Conservation (phyloP, 1,140 invertebrate genomes). For the Drosophila pruinosa region DNA sequence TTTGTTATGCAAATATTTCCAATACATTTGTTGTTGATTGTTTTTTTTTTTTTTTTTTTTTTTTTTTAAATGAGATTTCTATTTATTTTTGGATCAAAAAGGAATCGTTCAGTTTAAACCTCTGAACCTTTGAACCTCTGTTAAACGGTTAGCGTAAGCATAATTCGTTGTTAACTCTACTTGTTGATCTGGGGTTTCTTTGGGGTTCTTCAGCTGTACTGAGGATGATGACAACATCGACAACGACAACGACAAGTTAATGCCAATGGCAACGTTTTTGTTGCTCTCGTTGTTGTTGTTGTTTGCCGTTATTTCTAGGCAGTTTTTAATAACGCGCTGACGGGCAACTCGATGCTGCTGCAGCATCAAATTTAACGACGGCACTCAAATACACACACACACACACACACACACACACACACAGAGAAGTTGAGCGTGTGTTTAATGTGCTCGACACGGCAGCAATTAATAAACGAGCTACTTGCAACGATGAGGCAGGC, state of each 20-base stretch:
- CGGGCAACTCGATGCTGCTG: slow-evolving; percentile 32
- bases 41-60: no score
- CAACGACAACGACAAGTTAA: slow-evolving; percentile 48
- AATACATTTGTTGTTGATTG: no score
- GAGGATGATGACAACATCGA: slow-evolving; percentile 11
- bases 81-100: no score
- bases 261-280: slow-evolving; percentile 36
- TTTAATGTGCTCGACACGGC: slow-evolving; percentile 47
- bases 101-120: no score
- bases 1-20: no score
- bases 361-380: slow-evolving; percentile 67
- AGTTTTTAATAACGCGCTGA: slow-evolving; percentile 63
- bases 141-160: neutral
- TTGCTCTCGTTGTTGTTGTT: neutral
- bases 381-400: slow-evolving; percentile 52
- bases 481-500: slow-evolving; percentile 31
- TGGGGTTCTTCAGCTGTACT: slow-evolving; percentile 1
- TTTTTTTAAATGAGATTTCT: no score
- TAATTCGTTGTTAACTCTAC: neutral
- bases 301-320: slow-evolving; percentile 14
- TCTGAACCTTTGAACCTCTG: no score
- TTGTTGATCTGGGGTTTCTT: neutral
- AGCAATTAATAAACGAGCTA: slow-evolving; percentile 65
- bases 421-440: slow-evolving; percentile 17
- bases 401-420: slow-evolving; percentile 1